phyloP scores from a whole-genome alignment of 2,888 invertebrate genomes.

The Scaptomyza tumidula region DNA sequence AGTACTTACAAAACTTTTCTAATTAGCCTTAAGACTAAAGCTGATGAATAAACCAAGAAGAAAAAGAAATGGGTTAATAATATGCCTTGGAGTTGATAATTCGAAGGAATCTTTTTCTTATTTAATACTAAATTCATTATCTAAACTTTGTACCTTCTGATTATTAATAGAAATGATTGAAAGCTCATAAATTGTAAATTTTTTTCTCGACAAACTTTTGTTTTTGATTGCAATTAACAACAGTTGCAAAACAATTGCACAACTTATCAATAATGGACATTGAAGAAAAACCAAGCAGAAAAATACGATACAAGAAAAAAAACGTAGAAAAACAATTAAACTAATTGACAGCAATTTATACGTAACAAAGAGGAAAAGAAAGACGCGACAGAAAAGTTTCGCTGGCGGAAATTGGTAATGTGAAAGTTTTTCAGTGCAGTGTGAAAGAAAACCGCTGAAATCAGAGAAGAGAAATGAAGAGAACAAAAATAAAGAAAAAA shows the following conservation, averaged over 20 bases:
- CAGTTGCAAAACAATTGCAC: constrained; percentile 40
- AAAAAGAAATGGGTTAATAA: constrained; percentile 19
- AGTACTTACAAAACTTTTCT: constrained; percentile 45
- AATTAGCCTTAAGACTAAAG: constrained; percentile 36
- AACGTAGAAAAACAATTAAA: constrained; percentile 70
- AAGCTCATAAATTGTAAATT: constrained; percentile 3
- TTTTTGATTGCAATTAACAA: constrained; percentile 31
- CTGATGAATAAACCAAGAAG: constrained; percentile 2
- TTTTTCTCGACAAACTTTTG: constrained; percentile 6
- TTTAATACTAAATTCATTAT: too few species aligned
- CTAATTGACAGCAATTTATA: constrained; percentile 77
- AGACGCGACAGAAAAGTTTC: constrained; percentile 51
- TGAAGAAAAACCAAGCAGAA: constrained; percentile 24
- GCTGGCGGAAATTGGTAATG: constrained; percentile 58
- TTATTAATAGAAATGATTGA: constrained; percentile 1
- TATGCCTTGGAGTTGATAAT: not conserved
- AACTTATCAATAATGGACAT: constrained; percentile 52
- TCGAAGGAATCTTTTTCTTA: constrained; percentile 1
- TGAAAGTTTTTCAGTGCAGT: constrained; percentile 52
- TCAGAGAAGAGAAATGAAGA: constrained; percentile 16
- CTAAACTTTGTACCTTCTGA: not conserved
- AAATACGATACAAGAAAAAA: constrained; percentile 12
- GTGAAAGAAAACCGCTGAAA: constrained; percentile 60
- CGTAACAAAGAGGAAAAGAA: constrained; percentile 48
- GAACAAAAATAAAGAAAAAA: too few species aligned